Evolutionary conservation across 1,140 invertebrate species (phyloP).

Genomic region (Reticulitermes speratus): DNA sequence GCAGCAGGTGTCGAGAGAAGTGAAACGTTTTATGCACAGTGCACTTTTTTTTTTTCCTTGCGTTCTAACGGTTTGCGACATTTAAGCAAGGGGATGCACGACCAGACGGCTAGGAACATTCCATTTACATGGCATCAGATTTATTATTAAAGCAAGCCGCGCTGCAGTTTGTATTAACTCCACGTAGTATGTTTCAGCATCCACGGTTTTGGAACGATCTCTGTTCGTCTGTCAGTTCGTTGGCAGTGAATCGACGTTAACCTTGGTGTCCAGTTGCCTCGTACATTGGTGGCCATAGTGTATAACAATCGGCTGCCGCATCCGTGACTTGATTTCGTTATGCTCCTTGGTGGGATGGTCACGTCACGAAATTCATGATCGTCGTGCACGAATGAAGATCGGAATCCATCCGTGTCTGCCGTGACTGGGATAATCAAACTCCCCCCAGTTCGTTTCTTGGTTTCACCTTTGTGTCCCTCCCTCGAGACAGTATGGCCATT

Average conservation of each 20-base stretch:
- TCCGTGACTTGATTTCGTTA: constrained; percentile 18
- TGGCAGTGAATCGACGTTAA: background rate
- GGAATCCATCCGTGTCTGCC: constrained; percentile 2
- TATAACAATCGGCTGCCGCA: background rate
- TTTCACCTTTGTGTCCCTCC: background rate
- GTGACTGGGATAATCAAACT: background rate
- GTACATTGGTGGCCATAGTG: background rate
- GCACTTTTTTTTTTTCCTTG: too few relatives aligned
- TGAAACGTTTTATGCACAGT: too few relatives aligned
- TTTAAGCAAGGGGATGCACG: too few relatives aligned
- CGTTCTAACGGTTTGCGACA: too few relatives aligned
- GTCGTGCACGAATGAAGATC: background rate
- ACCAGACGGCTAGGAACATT: too few relatives aligned
- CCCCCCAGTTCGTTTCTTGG: background rate
- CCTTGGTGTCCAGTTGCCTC: background rate
- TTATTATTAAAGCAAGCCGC: too few relatives aligned
- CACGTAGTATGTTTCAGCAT: background rate
- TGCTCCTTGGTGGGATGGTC: background rate
- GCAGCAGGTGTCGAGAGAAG: too few relatives aligned
- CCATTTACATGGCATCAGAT: too few relatives aligned
- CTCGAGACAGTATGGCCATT: background rate
- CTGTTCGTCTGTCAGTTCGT: background rate
- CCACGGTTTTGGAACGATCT: background rate
- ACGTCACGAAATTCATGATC: background rate
- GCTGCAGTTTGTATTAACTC: background rate